phyloP scores from a whole-genome alignment of 2,888 invertebrate genomes.

The Eupelmus urozonus region DNA sequence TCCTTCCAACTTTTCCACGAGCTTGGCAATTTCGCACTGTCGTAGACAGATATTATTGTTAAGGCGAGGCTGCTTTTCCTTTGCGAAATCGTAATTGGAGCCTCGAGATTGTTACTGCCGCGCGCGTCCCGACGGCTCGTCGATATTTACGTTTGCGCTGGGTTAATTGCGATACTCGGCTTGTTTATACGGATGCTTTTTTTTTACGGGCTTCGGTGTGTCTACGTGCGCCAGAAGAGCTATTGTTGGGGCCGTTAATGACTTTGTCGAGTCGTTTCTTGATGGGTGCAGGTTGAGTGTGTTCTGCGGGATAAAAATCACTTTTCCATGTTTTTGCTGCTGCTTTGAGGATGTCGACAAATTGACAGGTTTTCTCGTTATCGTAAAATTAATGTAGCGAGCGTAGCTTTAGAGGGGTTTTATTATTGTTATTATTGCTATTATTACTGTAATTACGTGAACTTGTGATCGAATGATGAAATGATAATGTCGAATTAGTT shows the following conservation, averaged over 20 bases:
- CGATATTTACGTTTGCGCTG: conserved; percentile 3
- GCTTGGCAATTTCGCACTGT: not conserved
- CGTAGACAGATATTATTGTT: too few relatives aligned
- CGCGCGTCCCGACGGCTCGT: not conserved
- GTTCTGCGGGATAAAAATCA: not conserved
- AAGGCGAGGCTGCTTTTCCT: not conserved
- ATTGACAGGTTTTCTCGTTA: conserved; percentile 7
- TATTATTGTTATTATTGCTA: too few relatives aligned
- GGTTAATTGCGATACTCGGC: not conserved
- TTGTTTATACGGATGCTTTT: too few relatives aligned
- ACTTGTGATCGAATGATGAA: not conserved
- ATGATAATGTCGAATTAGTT: too few relatives aligned
- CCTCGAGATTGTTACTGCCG: not conserved
- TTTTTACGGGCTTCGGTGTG: too few relatives aligned
- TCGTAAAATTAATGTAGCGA: not conserved
- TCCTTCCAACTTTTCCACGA: conserved; percentile 15
- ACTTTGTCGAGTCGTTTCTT: not conserved
- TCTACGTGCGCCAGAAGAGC: too few relatives aligned
- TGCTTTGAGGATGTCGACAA: not conserved
- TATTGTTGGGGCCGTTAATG: conserved; percentile 15
- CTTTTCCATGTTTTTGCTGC: too few relatives aligned
- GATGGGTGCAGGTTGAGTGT: not conserved
- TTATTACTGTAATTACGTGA: not conserved
- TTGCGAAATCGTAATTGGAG: conserved; percentile 37
- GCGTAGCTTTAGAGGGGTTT: too few relatives aligned